Evolutionary conservation across 1,140 invertebrate species (phyloP), one percentile per base, ranked within the genome.

Genomic region (Drosophila chauvacae): DNA sequence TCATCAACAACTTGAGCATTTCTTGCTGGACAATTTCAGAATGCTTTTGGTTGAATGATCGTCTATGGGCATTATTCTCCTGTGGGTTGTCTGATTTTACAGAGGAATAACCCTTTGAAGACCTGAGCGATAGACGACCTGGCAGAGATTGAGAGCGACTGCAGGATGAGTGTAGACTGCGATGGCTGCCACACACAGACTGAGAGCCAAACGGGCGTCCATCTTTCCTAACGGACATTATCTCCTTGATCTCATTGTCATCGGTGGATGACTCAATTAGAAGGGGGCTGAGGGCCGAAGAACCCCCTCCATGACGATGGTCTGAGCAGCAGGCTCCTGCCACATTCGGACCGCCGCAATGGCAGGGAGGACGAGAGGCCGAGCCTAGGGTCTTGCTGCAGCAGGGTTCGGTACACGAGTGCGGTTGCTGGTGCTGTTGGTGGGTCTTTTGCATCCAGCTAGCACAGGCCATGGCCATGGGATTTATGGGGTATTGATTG

Each of bases 1-100:
- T 28, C 1, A 75, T 35, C 30, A 91, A 20, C 5, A 91, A 18
- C 1, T 68, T 63, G 14, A 10, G 30, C 65, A 81, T 60, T 20
- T 70, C 48, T 0, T 26, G 28, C n/a, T 48, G 68, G 0, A 20
- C 28, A 4, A 48, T 16, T 14, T 77, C n/a, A 7, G 23, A 11
- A 4, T 42, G 2, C 2, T 30, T 48, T 1, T 2, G 16, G 5
- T 7, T 23, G 3, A 14, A 30, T 3, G 13, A 35, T 14, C 13
- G 16, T 1, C 7, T 14, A 3, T 30, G 42, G 18, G 30, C 39
- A 33, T 33, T 28, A 2, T 9, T 2, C 23, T 39, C 0, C 18
- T 23, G 23, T 1, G 4, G 33, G 3, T 7, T 16, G 14, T 45
- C 30, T 1, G 11, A 26, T 4, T 7, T 18, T 0, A 20, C 28